A percentile compares a stretch with the other conserved stretches of the same genome.
These are phyloP conservation scores for Chinchilla lanigera DNA, from an alignment of 2,113 vertebrate species.

Conservation along the genomic window DNA sequence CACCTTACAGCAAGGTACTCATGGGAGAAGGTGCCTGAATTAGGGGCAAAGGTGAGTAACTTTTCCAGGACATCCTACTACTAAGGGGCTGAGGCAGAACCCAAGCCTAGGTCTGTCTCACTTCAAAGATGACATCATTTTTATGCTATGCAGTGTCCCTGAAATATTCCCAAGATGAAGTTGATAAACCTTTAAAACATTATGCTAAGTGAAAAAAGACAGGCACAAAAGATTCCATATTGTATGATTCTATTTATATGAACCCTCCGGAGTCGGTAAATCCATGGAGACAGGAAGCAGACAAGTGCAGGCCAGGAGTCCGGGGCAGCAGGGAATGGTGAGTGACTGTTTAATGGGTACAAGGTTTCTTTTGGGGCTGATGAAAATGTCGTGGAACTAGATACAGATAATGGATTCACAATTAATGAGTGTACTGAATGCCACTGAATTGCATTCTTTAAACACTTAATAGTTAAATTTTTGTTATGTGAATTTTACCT, in stretches of 20 bases:
- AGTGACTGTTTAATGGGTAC: neutral
- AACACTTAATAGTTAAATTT: neutral
- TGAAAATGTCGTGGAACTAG: neutral
- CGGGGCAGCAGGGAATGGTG: neutral
- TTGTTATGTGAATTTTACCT: neutral
- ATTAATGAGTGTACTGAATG: neutral
- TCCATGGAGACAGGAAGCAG: conserved; percentile 35
- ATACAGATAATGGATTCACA: neutral
- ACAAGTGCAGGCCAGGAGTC: neutral
- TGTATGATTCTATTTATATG: neutral
- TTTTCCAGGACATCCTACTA: neutral
- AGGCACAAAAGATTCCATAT: neutral
- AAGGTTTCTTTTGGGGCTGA: neutral
- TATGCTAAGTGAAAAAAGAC: conserved; percentile 28
- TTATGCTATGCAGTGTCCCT: neutral
- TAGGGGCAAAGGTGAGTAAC: neutral
- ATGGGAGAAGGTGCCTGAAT: neutral
- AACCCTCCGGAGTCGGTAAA: conserved; percentile 23
- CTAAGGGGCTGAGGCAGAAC: neutral
- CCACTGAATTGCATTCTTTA: neutral
- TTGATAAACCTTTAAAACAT: neutral
- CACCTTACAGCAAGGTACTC: neutral
- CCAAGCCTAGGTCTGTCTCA: neutral
- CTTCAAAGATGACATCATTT: neutral
- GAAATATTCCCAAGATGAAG: neutral